These are phyloP conservation scores for Dasyornis broadbenti DNA, from an alignment of 2,113 vertebrate genomes.

Conservation along the genomic window DNA sequence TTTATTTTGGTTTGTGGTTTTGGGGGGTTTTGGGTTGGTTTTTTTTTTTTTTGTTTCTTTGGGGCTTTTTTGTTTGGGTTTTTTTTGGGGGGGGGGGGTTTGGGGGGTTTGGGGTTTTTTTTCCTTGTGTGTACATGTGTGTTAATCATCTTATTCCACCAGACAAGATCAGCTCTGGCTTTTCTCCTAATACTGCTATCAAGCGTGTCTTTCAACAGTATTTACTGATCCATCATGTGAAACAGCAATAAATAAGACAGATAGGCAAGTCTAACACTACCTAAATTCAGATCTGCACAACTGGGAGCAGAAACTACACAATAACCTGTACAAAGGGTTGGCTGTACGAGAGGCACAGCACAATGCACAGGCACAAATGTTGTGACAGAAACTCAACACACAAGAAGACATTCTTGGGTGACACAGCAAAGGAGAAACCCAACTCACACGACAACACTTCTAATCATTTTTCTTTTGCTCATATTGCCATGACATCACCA, in stretches of 20 bases:
- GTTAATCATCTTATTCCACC: neutral
- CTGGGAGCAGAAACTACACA: neutral
- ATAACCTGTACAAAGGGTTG: neutral
- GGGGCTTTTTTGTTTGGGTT: too few species aligned
- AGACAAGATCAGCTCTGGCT: neutral
- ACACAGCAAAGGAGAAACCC: neutral
- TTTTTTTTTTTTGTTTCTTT: too few species aligned
- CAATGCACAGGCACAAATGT: rapidly evolving
- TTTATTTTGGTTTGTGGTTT: too few species aligned
- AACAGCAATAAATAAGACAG: neutral
- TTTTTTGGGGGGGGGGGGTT: too few species aligned
- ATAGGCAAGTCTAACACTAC: neutral
- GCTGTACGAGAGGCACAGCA: neutral
- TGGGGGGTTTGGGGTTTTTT: too few species aligned
- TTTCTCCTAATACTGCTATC: neutral
- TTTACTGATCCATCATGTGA: neutral
- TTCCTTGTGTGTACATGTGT: neutral
- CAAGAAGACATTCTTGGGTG: neutral
- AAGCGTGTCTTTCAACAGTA: neutral
- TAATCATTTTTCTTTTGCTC: neutral
- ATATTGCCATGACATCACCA: neutral
- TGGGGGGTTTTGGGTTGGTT: neutral
- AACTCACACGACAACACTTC: neutral
- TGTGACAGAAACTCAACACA: neutral
- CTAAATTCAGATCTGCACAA: neutral